These are phyloP conservation scores for Cynopterus brachyotis DNA, from an alignment of 2,113 vertebrate species.

Conservation along the genomic window DNA sequence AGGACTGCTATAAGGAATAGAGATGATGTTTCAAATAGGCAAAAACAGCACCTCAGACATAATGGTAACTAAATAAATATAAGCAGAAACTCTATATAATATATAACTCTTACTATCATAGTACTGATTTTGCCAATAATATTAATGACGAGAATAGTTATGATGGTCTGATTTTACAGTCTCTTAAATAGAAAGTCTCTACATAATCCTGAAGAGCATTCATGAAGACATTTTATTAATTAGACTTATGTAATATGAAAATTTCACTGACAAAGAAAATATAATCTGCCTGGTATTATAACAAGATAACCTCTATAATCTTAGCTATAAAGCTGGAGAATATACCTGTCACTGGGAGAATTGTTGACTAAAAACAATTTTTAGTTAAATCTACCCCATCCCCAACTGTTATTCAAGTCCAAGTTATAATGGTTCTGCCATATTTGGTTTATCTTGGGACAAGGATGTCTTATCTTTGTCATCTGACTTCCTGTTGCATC, in stretches of 20 bases:
- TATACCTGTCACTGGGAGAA: not conserved
- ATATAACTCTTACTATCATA: not conserved
- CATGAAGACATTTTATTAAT: not conserved
- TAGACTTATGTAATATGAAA: not conserved
- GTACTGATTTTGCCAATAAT: not conserved
- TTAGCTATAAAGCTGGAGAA: not conserved
- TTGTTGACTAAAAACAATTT: not conserved
- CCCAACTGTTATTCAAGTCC: not conserved
- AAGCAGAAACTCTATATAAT: not conserved
- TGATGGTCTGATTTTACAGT: not conserved
- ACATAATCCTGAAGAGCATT: not conserved
- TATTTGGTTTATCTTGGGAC: not conserved
- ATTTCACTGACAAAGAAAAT: not conserved
- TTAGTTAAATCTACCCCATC: not conserved
- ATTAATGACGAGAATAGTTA: not conserved
- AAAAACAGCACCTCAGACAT: not conserved
- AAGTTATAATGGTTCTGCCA: not conserved
- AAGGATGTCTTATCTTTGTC: not conserved
- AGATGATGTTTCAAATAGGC: not conserved
- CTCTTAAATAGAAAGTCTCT: not conserved
- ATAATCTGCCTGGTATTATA: not conserved
- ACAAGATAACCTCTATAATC: not conserved
- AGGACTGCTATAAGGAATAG: not conserved
- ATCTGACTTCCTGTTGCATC: constrained; percentile 29
- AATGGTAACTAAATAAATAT: not conserved